A percentile compares a stretch with the other conserved stretches of the same genome.
These are phyloP conservation scores for Crepidodera aurea DNA, from an alignment of 2,888 invertebrate species.

Conservation along the genomic window DNA sequence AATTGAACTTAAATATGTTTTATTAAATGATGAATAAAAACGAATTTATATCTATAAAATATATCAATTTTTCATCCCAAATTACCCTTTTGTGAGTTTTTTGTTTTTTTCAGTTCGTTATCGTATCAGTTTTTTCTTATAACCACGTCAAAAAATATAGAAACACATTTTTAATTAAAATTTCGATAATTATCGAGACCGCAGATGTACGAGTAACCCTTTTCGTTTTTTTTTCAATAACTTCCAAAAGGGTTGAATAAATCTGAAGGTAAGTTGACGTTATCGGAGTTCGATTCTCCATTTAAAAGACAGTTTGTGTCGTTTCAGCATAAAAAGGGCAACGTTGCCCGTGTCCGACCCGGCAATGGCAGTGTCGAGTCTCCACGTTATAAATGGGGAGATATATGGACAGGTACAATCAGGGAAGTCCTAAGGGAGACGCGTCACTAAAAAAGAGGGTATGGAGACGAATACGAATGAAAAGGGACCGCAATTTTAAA, in stretches of 20 bases:
- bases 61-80: too few species aligned
- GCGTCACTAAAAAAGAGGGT: slow-evolving; percentile 58
- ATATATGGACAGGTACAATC: slow-evolving; percentile 62
- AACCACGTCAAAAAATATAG: too few species aligned
- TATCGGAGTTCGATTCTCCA: slow-evolving; percentile 57
- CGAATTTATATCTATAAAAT: too few species aligned
- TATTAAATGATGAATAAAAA: too few species aligned
- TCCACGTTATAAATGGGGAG: slow-evolving; percentile 55
- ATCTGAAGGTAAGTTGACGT: slow-evolving; percentile 59
- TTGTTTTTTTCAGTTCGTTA: too few species aligned
- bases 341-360: slow-evolving; percentile 30
- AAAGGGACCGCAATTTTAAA: slow-evolving; percentile 59
- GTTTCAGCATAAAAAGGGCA: slow-evolving; percentile 56
- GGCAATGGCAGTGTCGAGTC: slow-evolving; percentile 18
- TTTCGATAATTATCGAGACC: slow-evolving; percentile 23
- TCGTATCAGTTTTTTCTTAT: too few species aligned
- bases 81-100: too few species aligned
- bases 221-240: slow-evolving; percentile 26
- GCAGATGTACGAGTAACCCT: slow-evolving; percentile 2
- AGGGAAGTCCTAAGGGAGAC: slow-evolving; percentile 59
- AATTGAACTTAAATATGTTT: too few species aligned
- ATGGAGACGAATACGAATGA: slow-evolving; percentile 56
- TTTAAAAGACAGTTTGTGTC: slow-evolving; percentile 56
- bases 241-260: slow-evolving; percentile 55
- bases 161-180: slow-evolving; percentile 19